phyloP scores from a whole-genome alignment of 2,797 vertebrate genomes.

The Myoxocephalus aenaeus region DNA sequence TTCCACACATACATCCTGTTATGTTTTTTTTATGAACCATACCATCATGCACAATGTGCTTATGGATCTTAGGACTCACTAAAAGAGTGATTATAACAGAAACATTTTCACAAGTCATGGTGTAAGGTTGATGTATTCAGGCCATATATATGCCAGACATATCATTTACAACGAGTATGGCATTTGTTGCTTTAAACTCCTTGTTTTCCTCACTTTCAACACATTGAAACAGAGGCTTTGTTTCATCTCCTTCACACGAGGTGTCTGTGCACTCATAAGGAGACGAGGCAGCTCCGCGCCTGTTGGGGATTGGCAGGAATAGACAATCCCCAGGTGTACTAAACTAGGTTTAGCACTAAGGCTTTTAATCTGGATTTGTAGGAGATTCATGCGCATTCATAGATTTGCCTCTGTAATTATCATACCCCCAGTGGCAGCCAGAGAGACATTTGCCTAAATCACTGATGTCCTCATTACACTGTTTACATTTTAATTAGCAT shows the following conservation, averaged over 20 bases:
- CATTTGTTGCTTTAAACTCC: conserved; percentile 65
- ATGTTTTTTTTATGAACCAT: conserved; percentile 39
- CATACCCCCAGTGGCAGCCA: conserved; percentile 95
- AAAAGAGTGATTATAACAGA: conserved; percentile 54
- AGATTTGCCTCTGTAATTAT: conserved; percentile 98
- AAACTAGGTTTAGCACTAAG: conserved; percentile 95
- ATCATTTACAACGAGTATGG: conserved; percentile 66
- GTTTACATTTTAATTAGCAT: conserved; percentile 99
- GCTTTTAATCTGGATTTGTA: conserved; percentile 97
- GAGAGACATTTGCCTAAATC: conserved; percentile 94
- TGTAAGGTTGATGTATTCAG: conserved; percentile 60
- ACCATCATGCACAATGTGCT: conserved; percentile 34
- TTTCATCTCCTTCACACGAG: conserved; percentile 74
- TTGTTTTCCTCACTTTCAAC: conserved; percentile 67
- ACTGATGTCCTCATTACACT: conserved; percentile 98
- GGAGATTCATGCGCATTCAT: conserved; percentile 93
- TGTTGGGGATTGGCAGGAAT: conserved; percentile 91
- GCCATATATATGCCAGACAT: conserved; percentile 56
- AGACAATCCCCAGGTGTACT: conserved; percentile 91
- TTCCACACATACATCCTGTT: conserved; percentile 15
- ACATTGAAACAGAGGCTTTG: conserved; percentile 75
- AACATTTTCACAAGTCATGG: conserved; percentile 40
- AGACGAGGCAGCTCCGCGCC: conserved; percentile 76
- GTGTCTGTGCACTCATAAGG: conserved; percentile 81
- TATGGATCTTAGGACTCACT: conserved; percentile 35